These are phyloP conservation scores for Spondyliosoma cantharus DNA, from an alignment of 2,797 vertebrate genomes.

Conservation along the genomic window DNA sequence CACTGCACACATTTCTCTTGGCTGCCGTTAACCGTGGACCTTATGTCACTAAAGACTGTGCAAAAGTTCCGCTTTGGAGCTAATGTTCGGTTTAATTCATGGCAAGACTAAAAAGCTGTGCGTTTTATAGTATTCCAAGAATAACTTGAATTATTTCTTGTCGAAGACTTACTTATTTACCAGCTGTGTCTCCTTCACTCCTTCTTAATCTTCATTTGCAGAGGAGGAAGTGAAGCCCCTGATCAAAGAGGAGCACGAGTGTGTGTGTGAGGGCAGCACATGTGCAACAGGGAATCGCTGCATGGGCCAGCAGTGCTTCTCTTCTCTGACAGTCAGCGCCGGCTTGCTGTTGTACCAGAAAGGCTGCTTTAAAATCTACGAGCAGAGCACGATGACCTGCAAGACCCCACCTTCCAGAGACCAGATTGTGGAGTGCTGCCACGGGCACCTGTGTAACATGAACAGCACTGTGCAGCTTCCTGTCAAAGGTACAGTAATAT, in stretches of 20 bases:
- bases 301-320: slow-evolving; percentile 94
- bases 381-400: slow-evolving; percentile 95
- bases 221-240: slow-evolving; percentile 85
- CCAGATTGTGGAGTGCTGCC: slow-evolving; percentile 96
- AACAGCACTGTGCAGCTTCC: slow-evolving; percentile 89
- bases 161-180: background rate
- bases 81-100: background rate
- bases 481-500: slow-evolving; percentile 76
- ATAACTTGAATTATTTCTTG: background rate
- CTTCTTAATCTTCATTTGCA: slow-evolving; percentile 67
- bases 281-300: slow-evolving; percentile 90
- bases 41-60: slow-evolving; percentile 26
- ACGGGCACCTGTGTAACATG: slow-evolving; percentile 94
- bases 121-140: background rate
- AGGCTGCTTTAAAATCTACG: slow-evolving; percentile 95
- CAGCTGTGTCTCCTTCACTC: background rate
- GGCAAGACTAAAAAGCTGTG: background rate
- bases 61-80: slow-evolving; percentile 11
- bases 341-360: slow-evolving; percentile 91
- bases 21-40: slow-evolving; percentile 23
- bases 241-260: slow-evolving; percentile 87
- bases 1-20: slow-evolving; percentile 58
- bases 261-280: slow-evolving; percentile 93
- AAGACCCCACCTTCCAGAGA: slow-evolving; percentile 94
- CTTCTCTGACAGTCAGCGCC: slow-evolving; percentile 89